Base-by-base conservation (phyloP, 2,113 vertebrate genomes). In the Steatornis caripensis region DNA sequence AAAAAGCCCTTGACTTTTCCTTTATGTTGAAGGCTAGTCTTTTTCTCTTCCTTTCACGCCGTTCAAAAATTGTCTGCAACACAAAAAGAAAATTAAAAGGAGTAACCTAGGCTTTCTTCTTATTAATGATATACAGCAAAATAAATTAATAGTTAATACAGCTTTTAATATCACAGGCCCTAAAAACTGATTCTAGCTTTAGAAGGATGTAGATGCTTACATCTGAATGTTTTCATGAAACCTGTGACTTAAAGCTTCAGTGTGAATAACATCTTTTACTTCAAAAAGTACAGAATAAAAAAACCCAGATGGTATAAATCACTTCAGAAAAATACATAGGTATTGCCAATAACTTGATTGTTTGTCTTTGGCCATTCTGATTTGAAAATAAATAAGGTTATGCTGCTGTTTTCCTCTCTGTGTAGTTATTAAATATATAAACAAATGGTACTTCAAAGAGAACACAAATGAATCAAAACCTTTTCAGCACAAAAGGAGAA, bases 71-170 rank as follows among this genome's bases (percentile, higher is more conserved):
- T 71, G 14, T 57, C 29, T 64, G 30, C 65, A 80, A 84, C 5
- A 45, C 58, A 21, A 55, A 92, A 90, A 90, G 19, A 74, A 88
- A 95, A 85, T 87, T 83, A 79, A 95, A 95, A 83, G 16, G 66
- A 46, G 6, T 34, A 78, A 58, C 60, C 16, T 36, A 4, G 6
- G 3, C 5, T 85, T 82, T 75, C 20, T 80, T 51, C 46, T 84
- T 65, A 39, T 84, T 87, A 85, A 60, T 72, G 43, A 81, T 3
- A 0, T 69, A 87, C 92, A 49, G 66, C 17, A 97, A 83, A 96
- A 93, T 90, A 95, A 89, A 90, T 86, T 15, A 91, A 85, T 84
- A 84, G 84, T 80, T 92, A 95, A 93, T 51, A 18, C 32, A 87
- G 23, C 2, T 87, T 93, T 92, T 91, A 90, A 82, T 19, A 65